Evolutionary conservation across 2,113 vertebrate genomes (phyloP), one percentile per base, ranked within the genome.

Genomic region (Butastur rufipennis): DNA sequence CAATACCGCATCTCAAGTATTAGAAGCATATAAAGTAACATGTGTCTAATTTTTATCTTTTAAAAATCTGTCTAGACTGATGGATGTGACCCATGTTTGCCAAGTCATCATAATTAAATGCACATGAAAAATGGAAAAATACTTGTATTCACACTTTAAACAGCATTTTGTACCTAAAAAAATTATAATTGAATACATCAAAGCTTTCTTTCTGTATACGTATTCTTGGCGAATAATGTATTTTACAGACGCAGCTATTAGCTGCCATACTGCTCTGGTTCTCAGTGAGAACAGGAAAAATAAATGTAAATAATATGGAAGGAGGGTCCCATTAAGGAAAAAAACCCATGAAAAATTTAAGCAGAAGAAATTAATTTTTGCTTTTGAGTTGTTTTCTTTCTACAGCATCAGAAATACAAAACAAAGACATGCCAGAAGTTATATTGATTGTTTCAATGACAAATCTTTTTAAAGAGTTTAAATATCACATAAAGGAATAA

Each of bases 51-150:
- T 93, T 95, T 97, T 95, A 92, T 95, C 88, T 97, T 88, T 56
- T 86, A 87, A 96, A 97, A 95, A 90, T 91, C 91, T 96, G 97
- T 96, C 98, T 98, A 97, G 98, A 97, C 97, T 94, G 95, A 96
- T 95, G 93, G 95, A 98, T 95, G 84, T 97, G 94, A 97, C 90
- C 96, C 82, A 90, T 56, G 66, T 95, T 96, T 98, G 91, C 95
- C 88, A 94, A 94, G 93, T 88, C 81, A 79, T 43, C 18, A 13
- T 92, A 95, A 95, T 84, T 88, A 95, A 95, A 96, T 91, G 45
- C 88, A 97, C 59, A 81, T 56, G 88, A 94, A 96, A 93, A 91
- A 67, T 26, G 45, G 78, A 79, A 95, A 95, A 96, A 93, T 75
- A 94, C 55, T 90, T 53, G 59, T 78, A 90, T 72, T 96, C 70